Conservation (phyloP, 2,113 vertebrate genomes). For the Proteles cristata region DNA sequence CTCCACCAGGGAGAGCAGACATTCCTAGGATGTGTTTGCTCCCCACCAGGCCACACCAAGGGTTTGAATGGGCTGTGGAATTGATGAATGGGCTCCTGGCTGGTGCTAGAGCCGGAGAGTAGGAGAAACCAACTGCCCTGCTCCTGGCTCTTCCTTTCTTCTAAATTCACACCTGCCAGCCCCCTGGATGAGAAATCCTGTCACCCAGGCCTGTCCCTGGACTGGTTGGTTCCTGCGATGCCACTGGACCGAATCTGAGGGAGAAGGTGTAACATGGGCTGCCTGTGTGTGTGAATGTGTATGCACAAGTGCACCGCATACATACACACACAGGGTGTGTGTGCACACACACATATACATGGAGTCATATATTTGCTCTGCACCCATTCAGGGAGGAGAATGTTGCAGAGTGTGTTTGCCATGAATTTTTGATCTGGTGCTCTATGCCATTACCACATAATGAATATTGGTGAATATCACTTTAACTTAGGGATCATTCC, state of each 20-base stretch:
- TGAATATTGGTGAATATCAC: constrained; percentile 56
- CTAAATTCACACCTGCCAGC: not conserved
- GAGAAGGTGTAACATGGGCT: not conserved
- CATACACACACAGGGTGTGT: rapidly evolving
- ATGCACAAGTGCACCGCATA: rapidly evolving
- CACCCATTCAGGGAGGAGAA: not conserved
- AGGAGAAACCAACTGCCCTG: not conserved
- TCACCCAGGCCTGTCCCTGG: not conserved
- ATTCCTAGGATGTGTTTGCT: constrained; percentile 35
- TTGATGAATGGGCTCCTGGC: constrained; percentile 35
- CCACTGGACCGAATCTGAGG: not conserved
- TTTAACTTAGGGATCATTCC: constrained; percentile 72
- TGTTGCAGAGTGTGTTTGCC: not conserved
- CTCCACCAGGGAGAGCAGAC: not conserved
- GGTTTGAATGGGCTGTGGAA: constrained; percentile 31
- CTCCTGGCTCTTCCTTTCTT: not conserved
- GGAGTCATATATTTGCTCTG: not conserved
- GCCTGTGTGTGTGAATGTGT: not conserved
- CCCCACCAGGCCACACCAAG: constrained; percentile 65
- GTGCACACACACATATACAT: not conserved
- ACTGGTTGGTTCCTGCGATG: not conserved
- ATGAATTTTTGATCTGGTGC: constrained; percentile 62
- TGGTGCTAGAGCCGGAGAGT: constrained; percentile 43
- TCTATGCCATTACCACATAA: not conserved
- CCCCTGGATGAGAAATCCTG: not conserved